These are phyloP conservation scores for Xyrauchen texanus DNA, from an alignment of 2,113 vertebrate species.

Conservation along the genomic window DNA sequence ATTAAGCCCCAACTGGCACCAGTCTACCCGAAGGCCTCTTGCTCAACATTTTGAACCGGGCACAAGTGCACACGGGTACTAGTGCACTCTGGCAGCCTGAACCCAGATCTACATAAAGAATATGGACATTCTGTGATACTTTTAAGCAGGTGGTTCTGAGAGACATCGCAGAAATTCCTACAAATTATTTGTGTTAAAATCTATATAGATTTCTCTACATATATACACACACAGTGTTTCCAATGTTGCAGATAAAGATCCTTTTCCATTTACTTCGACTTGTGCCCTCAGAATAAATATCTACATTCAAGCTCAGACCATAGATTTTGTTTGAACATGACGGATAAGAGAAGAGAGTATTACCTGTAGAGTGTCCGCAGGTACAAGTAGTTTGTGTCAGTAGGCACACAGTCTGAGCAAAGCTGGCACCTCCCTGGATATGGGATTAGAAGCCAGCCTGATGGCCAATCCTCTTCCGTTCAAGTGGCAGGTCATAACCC, in stretches of 20 bases:
- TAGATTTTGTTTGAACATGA: neutral
- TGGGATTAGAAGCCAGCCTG: constrained; percentile 58
- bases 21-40: constrained; percentile 28
- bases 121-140: no score
- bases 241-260: neutral
- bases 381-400: constrained; percentile 50
- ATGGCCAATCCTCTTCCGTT: constrained; percentile 42
- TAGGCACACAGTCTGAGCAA: constrained; percentile 55
- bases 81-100: neutral
- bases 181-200: neutral
- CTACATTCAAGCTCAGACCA: neutral
- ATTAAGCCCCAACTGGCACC: constrained; percentile 51
- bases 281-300: neutral
- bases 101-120: neutral
- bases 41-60: constrained; percentile 71
- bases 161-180: neutral
- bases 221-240: no score
- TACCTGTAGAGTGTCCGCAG: constrained; percentile 67
- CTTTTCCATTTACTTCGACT: neutral
- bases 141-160: no score
- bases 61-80: constrained; percentile 48
- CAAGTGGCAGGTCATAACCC: constrained; percentile 42
- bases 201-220: no score
- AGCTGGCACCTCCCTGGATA: constrained; percentile 47
- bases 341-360: constrained; percentile 19